Evolutionary conservation across 2,888 invertebrate genomes (phyloP).

Genomic region (Hedya salicella): DNA sequence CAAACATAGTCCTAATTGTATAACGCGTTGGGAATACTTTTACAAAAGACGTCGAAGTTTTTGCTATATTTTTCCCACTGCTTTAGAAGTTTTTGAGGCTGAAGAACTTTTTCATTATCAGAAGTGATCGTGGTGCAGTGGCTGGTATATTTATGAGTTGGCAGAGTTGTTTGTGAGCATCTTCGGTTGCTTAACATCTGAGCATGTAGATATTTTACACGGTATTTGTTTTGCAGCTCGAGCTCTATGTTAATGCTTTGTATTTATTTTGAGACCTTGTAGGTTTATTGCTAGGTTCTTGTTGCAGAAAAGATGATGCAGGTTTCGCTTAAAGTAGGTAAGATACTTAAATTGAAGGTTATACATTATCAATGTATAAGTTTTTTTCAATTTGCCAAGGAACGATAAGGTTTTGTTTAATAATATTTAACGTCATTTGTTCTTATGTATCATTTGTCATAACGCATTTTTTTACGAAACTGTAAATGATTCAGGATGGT

Average conservation of each 20-base stretch:
- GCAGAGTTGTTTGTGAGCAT: slow-evolving; percentile 17
- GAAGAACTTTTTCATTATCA: slow-evolving; percentile 41
- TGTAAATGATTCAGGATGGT: too few relatives aligned
- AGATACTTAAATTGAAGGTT: too few relatives aligned
- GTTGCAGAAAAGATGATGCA: too few relatives aligned
- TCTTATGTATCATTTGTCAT: too few relatives aligned
- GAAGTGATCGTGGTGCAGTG: slow-evolving; percentile 39
- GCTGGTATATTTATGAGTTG: slow-evolving; percentile 35
- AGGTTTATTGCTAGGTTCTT: not conserved
- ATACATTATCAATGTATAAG: too few relatives aligned
- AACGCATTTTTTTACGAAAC: too few relatives aligned
- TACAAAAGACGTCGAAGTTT: slow-evolving; percentile 41
- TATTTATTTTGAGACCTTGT: not conserved
- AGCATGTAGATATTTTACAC: not conserved
- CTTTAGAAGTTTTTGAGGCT: slow-evolving; percentile 33
- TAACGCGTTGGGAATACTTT: slow-evolving; percentile 40
- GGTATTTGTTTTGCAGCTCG: not conserved
- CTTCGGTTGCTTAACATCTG: slow-evolving; percentile 15
- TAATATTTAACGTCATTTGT: too few relatives aligned
- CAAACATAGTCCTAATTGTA: slow-evolving; percentile 35
- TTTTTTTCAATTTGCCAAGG: too few relatives aligned
- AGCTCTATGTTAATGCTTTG: not conserved
- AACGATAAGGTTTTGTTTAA: too few relatives aligned
- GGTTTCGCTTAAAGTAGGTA: too few relatives aligned
- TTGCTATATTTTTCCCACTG: slow-evolving; percentile 39